Conservation (phyloP, 1,140 invertebrate species). For the Drosophila ananassae region DNA sequence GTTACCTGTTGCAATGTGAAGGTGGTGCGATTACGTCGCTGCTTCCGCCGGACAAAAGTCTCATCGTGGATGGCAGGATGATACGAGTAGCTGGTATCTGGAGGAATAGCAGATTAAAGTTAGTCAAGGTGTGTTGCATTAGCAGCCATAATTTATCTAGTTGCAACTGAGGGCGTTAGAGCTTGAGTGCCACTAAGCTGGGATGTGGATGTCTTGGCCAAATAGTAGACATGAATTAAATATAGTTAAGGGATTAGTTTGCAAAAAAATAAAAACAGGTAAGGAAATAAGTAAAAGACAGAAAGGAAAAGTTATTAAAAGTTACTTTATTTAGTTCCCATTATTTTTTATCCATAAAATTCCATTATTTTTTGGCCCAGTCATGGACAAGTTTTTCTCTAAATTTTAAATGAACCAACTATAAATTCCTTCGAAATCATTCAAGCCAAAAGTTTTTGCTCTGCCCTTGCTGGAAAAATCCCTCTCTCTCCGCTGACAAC, state of each 20-base stretch:
- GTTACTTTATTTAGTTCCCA: not conserved
- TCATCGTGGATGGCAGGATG: conserved; percentile 98
- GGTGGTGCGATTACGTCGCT: conserved; percentile 97
- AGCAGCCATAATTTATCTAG: conserved; percentile 63
- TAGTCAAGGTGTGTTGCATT: conserved; percentile 62
- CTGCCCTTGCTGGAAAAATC: not conserved
- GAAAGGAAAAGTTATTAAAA: not conserved
- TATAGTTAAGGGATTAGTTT: conserved; percentile 16
- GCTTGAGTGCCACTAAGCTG: conserved; percentile 67
- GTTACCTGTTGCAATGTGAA: conserved; percentile 97
- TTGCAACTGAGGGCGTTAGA: conserved; percentile 34
- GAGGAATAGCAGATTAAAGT: conserved; percentile 51
- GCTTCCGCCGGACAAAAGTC: conserved; percentile 97
- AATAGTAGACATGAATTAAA: conserved; percentile 14
- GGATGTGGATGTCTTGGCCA: conserved; percentile 13
- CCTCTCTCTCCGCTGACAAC: not conserved
- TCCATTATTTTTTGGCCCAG: conserved; percentile 24
- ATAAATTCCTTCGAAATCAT: conserved; percentile 40
- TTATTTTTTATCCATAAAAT: conserved; percentile 1
- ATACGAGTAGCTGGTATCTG: conserved; percentile 95
- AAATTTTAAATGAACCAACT: conserved; percentile 47
- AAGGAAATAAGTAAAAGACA: not conserved
- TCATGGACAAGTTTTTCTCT: conserved; percentile 33
- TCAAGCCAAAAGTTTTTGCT: conserved; percentile 22
- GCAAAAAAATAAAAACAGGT: not conserved